Evolutionary conservation across 1,140 invertebrate genomes (phyloP).

Genomic region (Drosophila kikkawai): DNA sequence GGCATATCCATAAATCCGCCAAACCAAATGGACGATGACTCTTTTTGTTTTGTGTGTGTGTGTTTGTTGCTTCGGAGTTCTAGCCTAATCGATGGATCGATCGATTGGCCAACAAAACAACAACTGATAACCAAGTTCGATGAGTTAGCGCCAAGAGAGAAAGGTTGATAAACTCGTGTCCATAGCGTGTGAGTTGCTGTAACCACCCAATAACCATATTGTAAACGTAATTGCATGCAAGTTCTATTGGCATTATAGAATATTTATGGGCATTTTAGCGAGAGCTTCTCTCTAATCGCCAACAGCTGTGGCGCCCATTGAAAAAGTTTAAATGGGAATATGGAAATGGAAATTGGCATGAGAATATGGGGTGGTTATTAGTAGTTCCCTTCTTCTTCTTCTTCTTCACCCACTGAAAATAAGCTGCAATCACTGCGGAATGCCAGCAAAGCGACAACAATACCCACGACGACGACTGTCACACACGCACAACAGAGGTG

Average conservation of each 20-base stretch:
- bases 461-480: slow-evolving; percentile 16
- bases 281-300: slow-evolving; percentile 44
- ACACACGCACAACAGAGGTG: slow-evolving; percentile 33
- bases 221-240: slow-evolving; percentile 73
- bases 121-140: slow-evolving; percentile 64
- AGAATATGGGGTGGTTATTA: neutral
- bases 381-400: neutral
- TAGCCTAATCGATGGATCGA: slow-evolving; percentile 76
- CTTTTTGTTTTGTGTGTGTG: slow-evolving; percentile 34
- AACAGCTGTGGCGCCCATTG: slow-evolving; percentile 22
- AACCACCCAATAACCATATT: slow-evolving; percentile 32
- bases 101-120: slow-evolving; percentile 56
- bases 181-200: slow-evolving; percentile 15
- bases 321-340: slow-evolving; percentile 11
- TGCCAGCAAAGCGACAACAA: slow-evolving; percentile 40
- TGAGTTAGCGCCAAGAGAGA: slow-evolving; percentile 18
- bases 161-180: slow-evolving; percentile 73
- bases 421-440: slow-evolving; percentile 50
- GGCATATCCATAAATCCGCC: slow-evolving; percentile 11
- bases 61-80: slow-evolving; percentile 23
- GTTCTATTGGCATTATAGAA: slow-evolving; percentile 73
- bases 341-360: slow-evolving; percentile 1
- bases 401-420: slow-evolving; percentile 21
- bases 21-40: slow-evolving; percentile 7
- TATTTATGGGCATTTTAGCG: slow-evolving; percentile 72